Conservation (phyloP, 2,888 invertebrate species). For the Tryphoninae sp. region DNA sequence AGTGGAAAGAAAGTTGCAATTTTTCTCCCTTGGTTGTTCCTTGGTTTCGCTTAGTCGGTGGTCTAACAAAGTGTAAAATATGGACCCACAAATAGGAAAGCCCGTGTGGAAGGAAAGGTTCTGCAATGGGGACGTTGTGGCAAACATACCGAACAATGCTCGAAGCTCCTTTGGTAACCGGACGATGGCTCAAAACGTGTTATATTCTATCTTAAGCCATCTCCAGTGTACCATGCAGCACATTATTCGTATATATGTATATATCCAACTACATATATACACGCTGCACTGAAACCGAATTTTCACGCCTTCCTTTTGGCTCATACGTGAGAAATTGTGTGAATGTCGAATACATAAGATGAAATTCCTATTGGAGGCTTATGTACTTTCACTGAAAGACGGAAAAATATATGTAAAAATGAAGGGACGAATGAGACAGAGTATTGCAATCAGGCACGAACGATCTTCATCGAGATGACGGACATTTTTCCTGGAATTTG, state of each 20-base stretch:
- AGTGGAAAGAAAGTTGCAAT: background rate
- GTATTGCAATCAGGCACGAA: conserved; percentile 53
- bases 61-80: conserved; percentile 65
- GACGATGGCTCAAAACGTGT: conserved; percentile 50
- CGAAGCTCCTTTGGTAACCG: conserved; percentile 51
- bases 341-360: conserved; percentile 29
- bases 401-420: background rate
- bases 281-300: conserved; percentile 34
- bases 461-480: conserved; percentile 52
- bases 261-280: background rate
- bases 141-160: conserved; percentile 62
- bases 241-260: background rate
- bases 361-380: background rate
- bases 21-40: background rate
- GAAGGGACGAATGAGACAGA: conserved; percentile 9
- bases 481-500: conserved; percentile 34
- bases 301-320: conserved; percentile 56
- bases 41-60: conserved; percentile 16
- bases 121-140: conserved; percentile 34
- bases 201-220: conserved; percentile 26
- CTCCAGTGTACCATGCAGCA: conserved; percentile 10
- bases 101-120: conserved; percentile 43
- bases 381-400: conserved; percentile 6
- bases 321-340: conserved; percentile 10
- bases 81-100: conserved; percentile 58